Conservation (phyloP, 1,140 invertebrate species). For the Cephus cinctus region DNA sequence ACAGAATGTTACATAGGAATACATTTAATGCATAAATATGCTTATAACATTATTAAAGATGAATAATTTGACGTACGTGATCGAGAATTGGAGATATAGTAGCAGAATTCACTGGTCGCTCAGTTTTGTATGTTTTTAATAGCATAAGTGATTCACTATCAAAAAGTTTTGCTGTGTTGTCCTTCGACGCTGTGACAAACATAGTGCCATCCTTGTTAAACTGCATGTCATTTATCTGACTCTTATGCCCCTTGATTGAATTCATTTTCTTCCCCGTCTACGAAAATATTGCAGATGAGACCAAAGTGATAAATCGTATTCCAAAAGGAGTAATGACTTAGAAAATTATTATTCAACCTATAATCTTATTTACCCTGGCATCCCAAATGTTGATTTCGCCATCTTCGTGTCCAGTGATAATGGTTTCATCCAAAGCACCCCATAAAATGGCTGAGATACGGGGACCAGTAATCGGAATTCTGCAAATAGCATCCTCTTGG, state of each 20-base stretch:
- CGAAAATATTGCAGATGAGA: too few species aligned
- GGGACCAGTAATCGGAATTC: slow-evolving; percentile 63
- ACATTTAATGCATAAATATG: neutral
- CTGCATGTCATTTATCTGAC: slow-evolving; percentile 95
- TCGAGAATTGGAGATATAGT: slow-evolving; percentile 91
- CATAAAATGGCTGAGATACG: slow-evolving; percentile 92
- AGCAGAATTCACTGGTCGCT: slow-evolving; percentile 95
- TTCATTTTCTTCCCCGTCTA: slow-evolving; percentile 80
- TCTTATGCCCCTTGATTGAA: slow-evolving; percentile 76
- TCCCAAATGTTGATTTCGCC: slow-evolving; percentile 92
- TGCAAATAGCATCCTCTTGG: slow-evolving; percentile 62
- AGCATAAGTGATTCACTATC: slow-evolving; percentile 81
- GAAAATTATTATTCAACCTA: too few species aligned
- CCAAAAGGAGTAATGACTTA: too few species aligned
- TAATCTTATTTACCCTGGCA: slow-evolving; percentile 69
- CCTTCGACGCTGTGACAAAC: slow-evolving; percentile 96
- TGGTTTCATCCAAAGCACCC: slow-evolving; percentile 87
- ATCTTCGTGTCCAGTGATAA: slow-evolving; percentile 94
- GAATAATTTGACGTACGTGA: slow-evolving; percentile 66
- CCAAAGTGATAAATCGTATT: too few species aligned
- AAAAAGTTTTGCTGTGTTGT: slow-evolving; percentile 92
- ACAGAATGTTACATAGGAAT: slow-evolving; percentile 14
- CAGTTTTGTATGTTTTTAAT: slow-evolving; percentile 94
- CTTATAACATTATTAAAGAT: neutral
- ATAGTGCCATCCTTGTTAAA: slow-evolving; percentile 89